phyloP scores from a whole-genome alignment of 2,113 vertebrate genomes.

The Paramisgurnus dabryanus region DNA sequence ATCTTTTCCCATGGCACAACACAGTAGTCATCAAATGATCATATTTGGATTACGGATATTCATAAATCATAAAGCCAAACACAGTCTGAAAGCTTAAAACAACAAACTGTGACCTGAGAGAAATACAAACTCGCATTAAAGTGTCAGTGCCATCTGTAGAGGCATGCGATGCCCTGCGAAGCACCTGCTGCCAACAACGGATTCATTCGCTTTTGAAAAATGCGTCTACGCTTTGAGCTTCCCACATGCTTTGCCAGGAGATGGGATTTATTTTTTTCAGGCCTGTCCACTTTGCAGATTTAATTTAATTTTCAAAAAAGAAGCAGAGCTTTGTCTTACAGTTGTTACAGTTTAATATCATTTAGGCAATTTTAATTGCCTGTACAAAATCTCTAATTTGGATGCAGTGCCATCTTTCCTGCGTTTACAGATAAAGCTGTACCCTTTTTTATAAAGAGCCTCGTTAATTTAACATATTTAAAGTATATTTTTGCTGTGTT shows the following conservation, averaged over 20 bases:
- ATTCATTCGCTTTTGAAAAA: constrained; percentile 15
- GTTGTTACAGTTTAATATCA: constrained; percentile 12
- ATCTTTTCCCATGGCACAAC: too few species aligned
- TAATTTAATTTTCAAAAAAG: not conserved
- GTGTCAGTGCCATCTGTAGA: constrained; percentile 16
- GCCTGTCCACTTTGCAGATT: not conserved
- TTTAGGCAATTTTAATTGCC: constrained; percentile 4
- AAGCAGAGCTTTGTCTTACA: constrained; percentile 4
- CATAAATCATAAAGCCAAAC: constrained; percentile 1
- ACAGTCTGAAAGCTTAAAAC: not conserved
- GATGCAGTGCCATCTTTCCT: not conserved
- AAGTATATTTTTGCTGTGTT: not conserved
- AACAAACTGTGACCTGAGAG: constrained; percentile 10
- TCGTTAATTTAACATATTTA: not conserved
- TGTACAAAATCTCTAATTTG: not conserved
- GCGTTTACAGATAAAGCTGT: not conserved
- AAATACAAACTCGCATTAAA: not conserved
- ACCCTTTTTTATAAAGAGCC: not conserved
- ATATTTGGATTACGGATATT: not conserved
- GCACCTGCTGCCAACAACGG: constrained; percentile 7
- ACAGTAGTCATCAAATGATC: not conserved
- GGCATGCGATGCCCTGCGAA: not conserved
- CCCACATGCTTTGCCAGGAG: not conserved
- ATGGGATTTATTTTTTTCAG: constrained; percentile 14
- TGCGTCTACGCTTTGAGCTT: not conserved